A percentile compares a stretch with the other conserved stretches of the same genome.
Conservation (phyloP, 2,888 invertebrate species). For the Orthosia gothica region DNA sequence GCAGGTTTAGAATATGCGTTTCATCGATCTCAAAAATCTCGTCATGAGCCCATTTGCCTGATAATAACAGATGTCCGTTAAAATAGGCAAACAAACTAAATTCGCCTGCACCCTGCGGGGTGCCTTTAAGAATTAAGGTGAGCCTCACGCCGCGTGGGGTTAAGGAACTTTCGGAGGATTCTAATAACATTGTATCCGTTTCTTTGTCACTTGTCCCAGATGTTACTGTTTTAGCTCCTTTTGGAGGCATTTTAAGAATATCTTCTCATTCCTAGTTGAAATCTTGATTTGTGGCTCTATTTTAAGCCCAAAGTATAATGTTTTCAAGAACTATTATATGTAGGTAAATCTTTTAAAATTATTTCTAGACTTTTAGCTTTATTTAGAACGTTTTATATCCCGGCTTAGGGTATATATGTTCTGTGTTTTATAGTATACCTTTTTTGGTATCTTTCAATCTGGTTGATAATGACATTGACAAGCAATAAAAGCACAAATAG, state of each 20-base stretch:
- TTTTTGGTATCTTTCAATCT: not conserved
- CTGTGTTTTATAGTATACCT: no score
- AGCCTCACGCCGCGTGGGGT: slow-evolving; percentile 72
- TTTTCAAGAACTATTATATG: not conserved
- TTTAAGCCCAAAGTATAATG: not conserved
- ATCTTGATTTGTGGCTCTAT: not conserved
- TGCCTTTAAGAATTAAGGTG: slow-evolving; percentile 74
- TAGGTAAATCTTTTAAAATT: no score
- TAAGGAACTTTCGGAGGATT: slow-evolving; percentile 67
- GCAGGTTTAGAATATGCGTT: slow-evolving; percentile 77
- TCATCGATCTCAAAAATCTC: slow-evolving; percentile 63
- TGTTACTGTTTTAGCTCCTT: slow-evolving; percentile 29
- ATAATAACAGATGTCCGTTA: slow-evolving; percentile 76
- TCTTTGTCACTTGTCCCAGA: slow-evolving; percentile 65
- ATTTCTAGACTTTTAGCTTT: no score
- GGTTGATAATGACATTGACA: not conserved
- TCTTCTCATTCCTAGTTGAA: not conserved
- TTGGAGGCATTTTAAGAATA: slow-evolving; percentile 41
- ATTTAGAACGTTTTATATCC: no score
- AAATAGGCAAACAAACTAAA: slow-evolving; percentile 76
- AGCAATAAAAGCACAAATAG: not conserved
- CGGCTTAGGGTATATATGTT: no score
- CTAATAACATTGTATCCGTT: slow-evolving; percentile 36
- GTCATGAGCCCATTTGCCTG: slow-evolving; percentile 78
- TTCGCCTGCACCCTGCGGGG: slow-evolving; percentile 73